Conservation (phyloP, 2,113 vertebrate species). For the Phocoena phocoena region DNA sequence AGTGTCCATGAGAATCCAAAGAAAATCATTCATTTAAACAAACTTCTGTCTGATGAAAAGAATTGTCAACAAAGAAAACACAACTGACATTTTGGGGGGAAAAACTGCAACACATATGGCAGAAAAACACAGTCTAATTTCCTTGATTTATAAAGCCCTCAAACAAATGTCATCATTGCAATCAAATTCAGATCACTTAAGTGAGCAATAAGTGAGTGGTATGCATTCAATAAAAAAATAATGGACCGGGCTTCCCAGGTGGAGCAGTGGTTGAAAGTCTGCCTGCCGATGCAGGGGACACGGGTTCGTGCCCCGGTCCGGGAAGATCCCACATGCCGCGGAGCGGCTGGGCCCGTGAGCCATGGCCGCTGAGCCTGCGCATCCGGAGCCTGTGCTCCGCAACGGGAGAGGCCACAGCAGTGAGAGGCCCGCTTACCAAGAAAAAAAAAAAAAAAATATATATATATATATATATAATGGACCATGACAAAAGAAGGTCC, state of each 20-base stretch:
- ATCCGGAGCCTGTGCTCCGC: no score
- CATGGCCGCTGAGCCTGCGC: no score
- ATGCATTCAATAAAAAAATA: not conserved
- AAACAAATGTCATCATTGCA: not conserved
- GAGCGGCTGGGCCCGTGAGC: no score
- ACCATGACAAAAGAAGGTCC: not conserved
- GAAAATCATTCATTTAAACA: not conserved
- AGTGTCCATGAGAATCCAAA: not conserved
- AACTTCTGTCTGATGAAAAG: not conserved
- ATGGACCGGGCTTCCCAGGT: no score
- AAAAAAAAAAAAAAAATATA: no score
- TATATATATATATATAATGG: not conserved
- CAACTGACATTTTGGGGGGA: not conserved
- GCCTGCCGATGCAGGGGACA: no score
- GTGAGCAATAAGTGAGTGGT: not conserved
- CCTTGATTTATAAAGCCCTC: not conserved
- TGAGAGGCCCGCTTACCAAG: no score
- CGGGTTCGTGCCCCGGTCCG: no score
- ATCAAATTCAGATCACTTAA: not conserved
- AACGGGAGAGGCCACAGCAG: no score
- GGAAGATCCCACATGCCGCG: no score
- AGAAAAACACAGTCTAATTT: not conserved
- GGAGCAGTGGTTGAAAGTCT: no score
- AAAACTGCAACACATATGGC: not conserved
- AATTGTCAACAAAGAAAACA: not conserved